Evolutionary conservation across 2,797 vertebrate species (phyloP).

Genomic region (Mormyrus hasselquistii): DNA sequence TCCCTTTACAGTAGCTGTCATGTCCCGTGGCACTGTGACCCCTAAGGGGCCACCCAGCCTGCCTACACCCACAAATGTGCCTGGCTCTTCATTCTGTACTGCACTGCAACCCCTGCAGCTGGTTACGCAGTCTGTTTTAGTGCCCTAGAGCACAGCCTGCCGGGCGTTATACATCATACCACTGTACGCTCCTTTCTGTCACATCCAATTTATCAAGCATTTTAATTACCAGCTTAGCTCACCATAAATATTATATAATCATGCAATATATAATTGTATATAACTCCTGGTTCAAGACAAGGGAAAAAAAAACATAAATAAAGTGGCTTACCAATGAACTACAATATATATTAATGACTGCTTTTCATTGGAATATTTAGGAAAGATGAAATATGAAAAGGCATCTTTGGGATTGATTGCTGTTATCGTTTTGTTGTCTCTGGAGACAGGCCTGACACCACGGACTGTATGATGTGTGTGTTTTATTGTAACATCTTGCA

Average conservation of each 20-base stretch:
- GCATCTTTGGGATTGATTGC: not conserved
- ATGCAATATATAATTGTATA: constrained; percentile 8
- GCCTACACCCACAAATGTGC: constrained; percentile 18
- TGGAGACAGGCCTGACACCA: not conserved
- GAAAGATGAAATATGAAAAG: constrained; percentile 6
- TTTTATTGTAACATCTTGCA: constrained; percentile 6
- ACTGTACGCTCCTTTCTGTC: not conserved
- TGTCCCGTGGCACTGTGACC: constrained; percentile 70
- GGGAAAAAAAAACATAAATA: constrained; percentile 4
- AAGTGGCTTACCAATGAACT: not conserved
- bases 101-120: not conserved
- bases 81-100: constrained; percentile 19
- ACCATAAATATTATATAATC: constrained; percentile 25
- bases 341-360: constrained; percentile 10
- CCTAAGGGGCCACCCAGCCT: constrained; percentile 58
- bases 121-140: not conserved
- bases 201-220: constrained; percentile 18
- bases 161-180: not conserved
- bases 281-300: constrained; percentile 2
- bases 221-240: constrained; percentile 29
- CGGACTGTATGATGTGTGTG: not conserved
- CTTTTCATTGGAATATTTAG: constrained; percentile 7
- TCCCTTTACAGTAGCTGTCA: constrained; percentile 66
- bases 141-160: not conserved
- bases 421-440: not conserved